Evolutionary conservation across 2,113 vertebrate genomes (phyloP).

Genomic region (Typhlomys cinereus): DNA sequence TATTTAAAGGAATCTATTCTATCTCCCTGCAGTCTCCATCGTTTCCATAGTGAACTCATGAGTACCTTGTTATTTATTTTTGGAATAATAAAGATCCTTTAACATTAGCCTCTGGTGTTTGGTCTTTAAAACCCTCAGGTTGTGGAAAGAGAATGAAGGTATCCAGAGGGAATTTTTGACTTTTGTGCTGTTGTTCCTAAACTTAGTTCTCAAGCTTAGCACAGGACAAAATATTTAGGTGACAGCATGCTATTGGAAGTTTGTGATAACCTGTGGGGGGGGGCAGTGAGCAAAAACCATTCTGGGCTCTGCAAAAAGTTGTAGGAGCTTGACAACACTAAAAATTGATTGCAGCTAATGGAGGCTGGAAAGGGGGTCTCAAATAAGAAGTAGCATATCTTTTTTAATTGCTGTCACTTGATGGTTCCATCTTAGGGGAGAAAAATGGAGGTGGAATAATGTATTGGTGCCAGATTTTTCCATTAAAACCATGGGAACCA

Average conservation of each 20-base stretch:
- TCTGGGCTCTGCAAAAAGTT: not conserved
- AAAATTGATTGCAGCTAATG: not conserved
- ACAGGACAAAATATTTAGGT: not conserved
- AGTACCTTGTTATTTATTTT: conserved; percentile 81
- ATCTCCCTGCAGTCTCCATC: conserved; percentile 54
- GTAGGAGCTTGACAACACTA: not conserved
- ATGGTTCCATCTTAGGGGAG: not conserved
- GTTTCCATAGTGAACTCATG: conserved; percentile 68
- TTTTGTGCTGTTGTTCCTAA: conserved; percentile 1
- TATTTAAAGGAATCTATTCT: conserved; percentile 74
- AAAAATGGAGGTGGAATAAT: not conserved
- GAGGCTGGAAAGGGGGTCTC: not conserved
- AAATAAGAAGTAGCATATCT: conserved; percentile 12
- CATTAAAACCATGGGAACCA: not conserved
- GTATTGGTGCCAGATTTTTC: not conserved
- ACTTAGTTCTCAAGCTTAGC: not conserved
- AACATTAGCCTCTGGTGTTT: conserved; percentile 41
- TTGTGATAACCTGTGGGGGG: not conserved
- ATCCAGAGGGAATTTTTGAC: not conserved
- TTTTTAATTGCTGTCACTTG: not conserved
- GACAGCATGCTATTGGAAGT: not conserved
- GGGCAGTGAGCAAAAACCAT: not conserved
- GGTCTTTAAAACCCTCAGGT: not conserved
- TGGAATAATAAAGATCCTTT: conserved; percentile 77
- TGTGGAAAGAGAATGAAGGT: not conserved